These are phyloP conservation scores for Hylaea fasciaria DNA, from an alignment of 2,888 invertebrate genomes.

Conservation along the genomic window DNA sequence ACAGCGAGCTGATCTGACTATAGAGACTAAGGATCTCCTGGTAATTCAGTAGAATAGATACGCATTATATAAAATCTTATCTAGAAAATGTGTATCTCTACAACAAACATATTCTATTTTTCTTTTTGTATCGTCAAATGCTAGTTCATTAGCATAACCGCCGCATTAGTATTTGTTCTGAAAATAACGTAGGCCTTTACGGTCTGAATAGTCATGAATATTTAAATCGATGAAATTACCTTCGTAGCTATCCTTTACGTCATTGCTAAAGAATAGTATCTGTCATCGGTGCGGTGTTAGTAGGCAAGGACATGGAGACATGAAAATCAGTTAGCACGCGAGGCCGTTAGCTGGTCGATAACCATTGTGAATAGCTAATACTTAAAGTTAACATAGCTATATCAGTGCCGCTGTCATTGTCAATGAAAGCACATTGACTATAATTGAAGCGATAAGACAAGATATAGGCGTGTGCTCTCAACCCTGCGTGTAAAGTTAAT, in stretches of 20 bases:
- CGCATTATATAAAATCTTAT: too few relatives aligned
- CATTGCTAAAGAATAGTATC: slow-evolving; percentile 1
- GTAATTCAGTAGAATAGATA: too few relatives aligned
- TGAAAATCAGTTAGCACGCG: slow-evolving; percentile 22
- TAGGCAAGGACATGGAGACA: slow-evolving; percentile 6
- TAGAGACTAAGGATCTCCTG: too few relatives aligned
- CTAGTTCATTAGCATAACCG: slow-evolving; percentile 7
- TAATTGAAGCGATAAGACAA: too few relatives aligned
- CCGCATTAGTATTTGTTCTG: slow-evolving; percentile 14
- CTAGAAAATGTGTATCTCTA: too few relatives aligned
- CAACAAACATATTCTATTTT: too few relatives aligned
- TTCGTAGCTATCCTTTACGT: slow-evolving; percentile 15
- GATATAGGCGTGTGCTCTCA: too few relatives aligned
- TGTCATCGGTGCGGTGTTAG: slow-evolving; percentile 1
- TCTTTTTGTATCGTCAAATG: not conserved
- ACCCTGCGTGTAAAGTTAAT: too few relatives aligned
- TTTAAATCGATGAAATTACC: not conserved
- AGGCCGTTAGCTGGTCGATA: slow-evolving; percentile 7
- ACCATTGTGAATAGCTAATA: not conserved
- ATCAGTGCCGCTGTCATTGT: not conserved
- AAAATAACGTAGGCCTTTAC: slow-evolving; percentile 37
- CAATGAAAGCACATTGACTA: too few relatives aligned
- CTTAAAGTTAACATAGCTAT: not conserved
- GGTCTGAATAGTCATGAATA: slow-evolving; percentile 7
- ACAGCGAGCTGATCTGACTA: too few relatives aligned